Evolutionary conservation across 2,888 invertebrate genomes (phyloP), one percentile per base, ranked within the genome.

Genomic region (Lepidochitona cinerea): DNA sequence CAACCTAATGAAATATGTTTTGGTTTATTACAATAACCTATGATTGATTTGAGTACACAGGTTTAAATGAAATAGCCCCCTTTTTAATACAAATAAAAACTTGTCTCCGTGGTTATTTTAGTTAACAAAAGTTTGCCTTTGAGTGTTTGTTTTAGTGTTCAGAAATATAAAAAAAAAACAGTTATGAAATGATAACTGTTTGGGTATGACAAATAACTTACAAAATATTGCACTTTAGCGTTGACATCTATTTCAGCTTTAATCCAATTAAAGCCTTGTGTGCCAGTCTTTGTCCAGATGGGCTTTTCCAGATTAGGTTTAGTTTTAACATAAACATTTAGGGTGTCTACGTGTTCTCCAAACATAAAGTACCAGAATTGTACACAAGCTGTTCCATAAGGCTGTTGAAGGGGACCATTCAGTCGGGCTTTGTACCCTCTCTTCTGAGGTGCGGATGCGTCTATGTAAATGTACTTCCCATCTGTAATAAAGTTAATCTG

Each of bases 331-430:
- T 81, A 85, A 52, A 89, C 78, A 68, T 79, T 83, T 7, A 88
- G 82, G n/a, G 78, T 82, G 0, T 87, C 87, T n/a, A 84, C 82
- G 7, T 77, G 72, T 2, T 70, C 9, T 6, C 89, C 88, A 73
- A 81, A 85, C 86, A 88, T 87, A 73, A 84, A 83, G 74, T 87
- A 88, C 85, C 86, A 89, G 80, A 89, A 89, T 68, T 84, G 83
- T 41, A 89, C 54, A 78, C 89, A 89, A 53, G 78, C 77, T 6
- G 82, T 77, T 18, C 54, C 70, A 0, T 77, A 81, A n/a, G 73
- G 69, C 23, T 80, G 75, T 53, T 77, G 80, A 26, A 73, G 68
- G 14, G 82, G 72, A 18, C 83, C 80, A 36, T 77, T 33, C 37
- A 86, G 72, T n/a, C 81, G 77, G 54, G 85, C 81, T 68, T 79